phyloP scores from a whole-genome alignment of 1,140 invertebrate species.

The Radopholus similis region DNA sequence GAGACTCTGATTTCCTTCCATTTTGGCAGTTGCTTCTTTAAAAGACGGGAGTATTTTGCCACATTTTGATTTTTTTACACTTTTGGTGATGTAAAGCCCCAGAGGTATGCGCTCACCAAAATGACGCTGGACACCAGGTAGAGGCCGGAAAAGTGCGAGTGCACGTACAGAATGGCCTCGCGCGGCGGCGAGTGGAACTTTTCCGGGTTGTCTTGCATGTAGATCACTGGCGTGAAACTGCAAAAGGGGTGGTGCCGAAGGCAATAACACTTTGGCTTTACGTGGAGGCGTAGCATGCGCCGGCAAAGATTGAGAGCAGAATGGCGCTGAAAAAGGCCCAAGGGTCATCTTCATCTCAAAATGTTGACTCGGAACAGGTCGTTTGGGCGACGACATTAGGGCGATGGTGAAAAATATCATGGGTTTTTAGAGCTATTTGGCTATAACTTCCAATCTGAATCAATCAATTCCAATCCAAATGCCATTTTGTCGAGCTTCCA shows the following conservation, averaged over 20 bases:
- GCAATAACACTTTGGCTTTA: slow-evolving; percentile 29
- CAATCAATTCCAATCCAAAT: not conserved
- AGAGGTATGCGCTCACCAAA: slow-evolving; percentile 60
- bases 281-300: slow-evolving; percentile 61
- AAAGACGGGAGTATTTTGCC: too few relatives aligned
- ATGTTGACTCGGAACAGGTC: too few relatives aligned
- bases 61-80: too few relatives aligned
- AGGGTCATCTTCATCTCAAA: too few relatives aligned
- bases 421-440: not conserved
- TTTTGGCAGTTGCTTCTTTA: too few relatives aligned
- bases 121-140: slow-evolving; percentile 41
- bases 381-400: too few relatives aligned
- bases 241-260: slow-evolving; percentile 21
- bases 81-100: slow-evolving; percentile 61
- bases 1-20: too few relatives aligned
- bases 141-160: slow-evolving; percentile 62
- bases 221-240: slow-evolving; percentile 58
- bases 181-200: slow-evolving; percentile 27
- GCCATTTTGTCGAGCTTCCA: not conserved
- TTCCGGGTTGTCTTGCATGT: slow-evolving; percentile 61
- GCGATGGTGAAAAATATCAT: not conserved
- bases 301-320: slow-evolving; percentile 60
- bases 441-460: not conserved
- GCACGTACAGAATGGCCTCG: slow-evolving; percentile 62
- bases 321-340: slow-evolving; percentile 54